Evolutionary conservation across 2,113 vertebrate genomes (phyloP), one percentile per base, ranked within the genome.

Genomic region (Haliaeetus leucogaster): DNA sequence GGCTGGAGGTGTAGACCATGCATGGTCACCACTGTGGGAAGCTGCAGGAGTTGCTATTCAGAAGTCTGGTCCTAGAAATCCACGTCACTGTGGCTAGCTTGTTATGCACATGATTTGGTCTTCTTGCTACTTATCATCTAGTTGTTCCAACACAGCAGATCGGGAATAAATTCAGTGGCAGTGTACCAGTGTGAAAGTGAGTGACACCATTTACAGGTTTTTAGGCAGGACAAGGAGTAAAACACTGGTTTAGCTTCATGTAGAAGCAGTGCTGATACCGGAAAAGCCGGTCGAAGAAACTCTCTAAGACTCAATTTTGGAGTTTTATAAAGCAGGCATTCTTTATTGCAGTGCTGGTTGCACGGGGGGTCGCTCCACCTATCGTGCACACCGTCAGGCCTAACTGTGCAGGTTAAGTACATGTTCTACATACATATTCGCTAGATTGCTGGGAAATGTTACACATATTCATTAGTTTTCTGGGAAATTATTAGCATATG

Each of bases 51-150:
- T 1, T 77, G 30, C 62, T 90, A 2, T 43, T 85, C 22, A 32
- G 71, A 76, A 93, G 21, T 45, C 43, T 72, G 66, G n/a, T 36
- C 40, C 48, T 50, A 62, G 66, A 77, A 82, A 77, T 22, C 62
- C 55, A 38, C 1, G 0, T 79, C 2, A 0, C 34, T 21, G 1
- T 5, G 6, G 4, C 27, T n/a, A 17, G 23, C 8, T 23, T 50
- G 12, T 20, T 89, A 27, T 7, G 25, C 34, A 40, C 2, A 2
- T 11, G 16, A 38, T 66, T 81, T 83, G 9, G 7, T 86, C n/a
- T 40, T 82, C 40, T 61, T 85, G 13, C 47, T 48, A 10, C 45
- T 79, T 58, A 17, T 10, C 26, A 30, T 73, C 27, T 29, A 19
- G 13, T 67, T 59, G 25, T 77, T 26, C 47, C 55, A 47, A 40